Conservation (phyloP, 1,140 invertebrate genomes). For the Subanguina moxae region DNA sequence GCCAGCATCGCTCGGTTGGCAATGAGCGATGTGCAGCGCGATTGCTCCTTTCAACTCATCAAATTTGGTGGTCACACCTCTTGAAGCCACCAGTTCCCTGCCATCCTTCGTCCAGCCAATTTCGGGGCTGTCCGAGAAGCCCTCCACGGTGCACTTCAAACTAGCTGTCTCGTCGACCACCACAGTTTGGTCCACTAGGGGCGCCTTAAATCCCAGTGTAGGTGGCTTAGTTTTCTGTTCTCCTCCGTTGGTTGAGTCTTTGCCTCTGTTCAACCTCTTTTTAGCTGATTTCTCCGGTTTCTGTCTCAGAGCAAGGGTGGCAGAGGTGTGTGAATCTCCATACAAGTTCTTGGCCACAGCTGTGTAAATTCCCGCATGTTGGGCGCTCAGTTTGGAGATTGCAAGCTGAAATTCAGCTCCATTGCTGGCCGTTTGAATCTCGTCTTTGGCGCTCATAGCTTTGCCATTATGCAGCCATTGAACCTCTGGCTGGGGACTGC, state of each 20-base stretch:
- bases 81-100: background rate
- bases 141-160: too few species aligned
- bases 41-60: conserved; percentile 10
- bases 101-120: conserved; percentile 29
- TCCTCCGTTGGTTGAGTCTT: background rate
- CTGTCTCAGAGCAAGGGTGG: background rate
- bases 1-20: conserved; percentile 30
- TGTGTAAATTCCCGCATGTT: conserved; percentile 44
- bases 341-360: conserved; percentile 46
- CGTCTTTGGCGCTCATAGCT: conserved; percentile 27
- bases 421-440: background rate
- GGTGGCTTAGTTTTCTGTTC: background rate
- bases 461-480: conserved; percentile 48
- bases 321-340: conserved; percentile 46
- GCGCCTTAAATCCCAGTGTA: too few species aligned
- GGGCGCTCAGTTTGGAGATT: conserved; percentile 28
- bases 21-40: conserved; percentile 19
- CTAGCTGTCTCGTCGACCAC: too few species aligned
- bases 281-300: conserved; percentile 9
- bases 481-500: conserved; percentile 37
- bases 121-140: background rate
- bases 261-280: background rate
- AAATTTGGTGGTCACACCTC: background rate
- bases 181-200: too few species aligned
- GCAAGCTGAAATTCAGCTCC: conserved; percentile 15